Percentiles rank a stretch among this genome's conserved stretches.
Evolutionary conservation across 2,113 vertebrate genomes (phyloP).

Genomic region (Mola mola): DNA sequence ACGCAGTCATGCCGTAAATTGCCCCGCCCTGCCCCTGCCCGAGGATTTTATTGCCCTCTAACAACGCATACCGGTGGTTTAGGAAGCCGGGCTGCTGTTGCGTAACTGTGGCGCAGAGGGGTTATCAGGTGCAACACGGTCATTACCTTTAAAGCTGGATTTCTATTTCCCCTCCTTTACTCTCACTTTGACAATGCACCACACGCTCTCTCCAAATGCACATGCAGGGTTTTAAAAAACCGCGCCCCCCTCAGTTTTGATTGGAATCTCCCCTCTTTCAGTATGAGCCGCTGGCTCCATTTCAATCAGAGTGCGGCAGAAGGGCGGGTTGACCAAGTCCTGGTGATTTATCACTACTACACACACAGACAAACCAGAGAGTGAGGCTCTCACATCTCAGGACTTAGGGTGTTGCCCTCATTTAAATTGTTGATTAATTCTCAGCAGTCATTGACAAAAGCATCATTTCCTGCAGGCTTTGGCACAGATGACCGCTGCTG

Average conservation of each 20-base stretch:
- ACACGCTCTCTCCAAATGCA: constrained; percentile 25
- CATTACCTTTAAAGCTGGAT: constrained; percentile 10
- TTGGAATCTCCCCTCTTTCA: constrained; percentile 8
- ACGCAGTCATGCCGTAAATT: constrained; percentile 28
- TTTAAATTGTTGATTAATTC: constrained; percentile 56
- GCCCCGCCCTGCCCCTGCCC: constrained; percentile 53
- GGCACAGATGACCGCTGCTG: constrained; percentile 25
- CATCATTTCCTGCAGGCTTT: constrained; percentile 35
- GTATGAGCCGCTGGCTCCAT: constrained; percentile 39
- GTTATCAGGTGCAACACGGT: constrained; percentile 31
- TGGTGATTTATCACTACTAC: constrained; percentile 56
- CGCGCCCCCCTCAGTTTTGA: constrained; percentile 52
- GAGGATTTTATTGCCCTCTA: constrained; percentile 54
- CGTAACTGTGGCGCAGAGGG: constrained; percentile 53
- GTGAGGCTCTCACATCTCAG: constrained; percentile 34
- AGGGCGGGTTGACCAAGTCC: constrained; percentile 47
- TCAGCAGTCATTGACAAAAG: constrained; percentile 49
- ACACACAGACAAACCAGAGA: constrained; percentile 39
- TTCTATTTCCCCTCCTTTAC: background rate
- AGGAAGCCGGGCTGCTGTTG: constrained; percentile 46
- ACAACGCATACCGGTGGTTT: constrained; percentile 66
- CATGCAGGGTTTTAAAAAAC: constrained; percentile 59
- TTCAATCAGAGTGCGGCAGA: constrained; percentile 54
- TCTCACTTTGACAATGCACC: constrained; percentile 14
- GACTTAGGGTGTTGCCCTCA: constrained; percentile 36